Evolutionary conservation across 2,113 vertebrate species (phyloP).

Genomic region (Chionomys nivalis): DNA sequence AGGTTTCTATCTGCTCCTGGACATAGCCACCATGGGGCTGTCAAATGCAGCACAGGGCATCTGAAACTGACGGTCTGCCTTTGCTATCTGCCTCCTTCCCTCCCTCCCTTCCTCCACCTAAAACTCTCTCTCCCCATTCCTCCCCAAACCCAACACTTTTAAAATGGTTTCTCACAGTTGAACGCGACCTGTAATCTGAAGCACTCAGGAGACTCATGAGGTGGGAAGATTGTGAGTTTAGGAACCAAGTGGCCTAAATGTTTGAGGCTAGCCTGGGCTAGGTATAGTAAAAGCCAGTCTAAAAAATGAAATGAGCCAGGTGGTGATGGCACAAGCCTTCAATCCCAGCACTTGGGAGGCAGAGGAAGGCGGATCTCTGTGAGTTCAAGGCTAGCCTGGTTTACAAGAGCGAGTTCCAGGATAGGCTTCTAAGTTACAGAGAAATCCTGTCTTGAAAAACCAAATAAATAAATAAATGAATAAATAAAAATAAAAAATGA

Average conservation of each 20-base stretch:
- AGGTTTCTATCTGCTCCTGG: neutral
- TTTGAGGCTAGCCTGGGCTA: neutral
- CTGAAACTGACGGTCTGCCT: neutral
- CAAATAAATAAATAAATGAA: no score
- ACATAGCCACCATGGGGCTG: neutral
- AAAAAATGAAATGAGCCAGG: neutral
- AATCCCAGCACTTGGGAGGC: no score
- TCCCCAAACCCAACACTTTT: neutral
- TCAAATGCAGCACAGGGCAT: fast-evolving
- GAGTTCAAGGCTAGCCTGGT: no score
- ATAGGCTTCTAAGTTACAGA: no score
- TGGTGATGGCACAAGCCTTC: no score
- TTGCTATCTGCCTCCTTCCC: no score
- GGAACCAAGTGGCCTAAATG: neutral
- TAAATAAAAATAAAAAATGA: neutral
- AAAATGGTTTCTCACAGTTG: neutral
- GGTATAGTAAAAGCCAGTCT: neutral
- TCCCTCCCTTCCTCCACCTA: neutral
- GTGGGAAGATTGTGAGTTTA: neutral
- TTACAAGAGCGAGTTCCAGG: no score
- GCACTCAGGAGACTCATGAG: neutral
- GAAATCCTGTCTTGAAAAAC: no score
- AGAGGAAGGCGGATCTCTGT: no score
- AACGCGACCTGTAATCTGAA: neutral
- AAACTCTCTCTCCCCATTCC: neutral